A percentile compares a stretch with the other conserved stretches of the same genome.
phyloP scores from a whole-genome alignment of 2,113 vertebrate genomes.

The Marcusenius ussheri region DNA sequence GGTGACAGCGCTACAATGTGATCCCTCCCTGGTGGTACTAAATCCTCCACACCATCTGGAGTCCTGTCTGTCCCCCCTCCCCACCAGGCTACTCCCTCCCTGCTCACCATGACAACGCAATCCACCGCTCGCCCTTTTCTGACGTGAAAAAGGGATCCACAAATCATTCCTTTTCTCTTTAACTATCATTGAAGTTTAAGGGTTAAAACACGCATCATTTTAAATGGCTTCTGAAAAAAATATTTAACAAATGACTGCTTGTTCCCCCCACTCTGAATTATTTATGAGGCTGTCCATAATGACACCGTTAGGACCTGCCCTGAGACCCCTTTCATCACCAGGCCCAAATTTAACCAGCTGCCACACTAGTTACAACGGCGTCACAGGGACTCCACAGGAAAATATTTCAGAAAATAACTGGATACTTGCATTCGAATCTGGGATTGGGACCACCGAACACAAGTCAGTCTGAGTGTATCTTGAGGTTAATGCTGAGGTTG shows the following conservation, averaged over 20 bases:
- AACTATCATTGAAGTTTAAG: neutral
- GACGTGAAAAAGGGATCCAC: neutral
- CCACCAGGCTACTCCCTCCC: neutral
- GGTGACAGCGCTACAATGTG: neutral
- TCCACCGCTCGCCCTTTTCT: neutral
- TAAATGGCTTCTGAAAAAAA: neutral
- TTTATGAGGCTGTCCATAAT: conserved; percentile 16
- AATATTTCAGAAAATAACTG: neutral
- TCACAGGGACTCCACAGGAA: neutral
- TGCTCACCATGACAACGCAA: neutral
- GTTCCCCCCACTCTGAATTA: conserved; percentile 5
- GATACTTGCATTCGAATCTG: neutral
- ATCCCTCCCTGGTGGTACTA: neutral
- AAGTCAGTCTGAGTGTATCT: too few species aligned
- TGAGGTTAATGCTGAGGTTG: too few species aligned
- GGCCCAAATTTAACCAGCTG: neutral
- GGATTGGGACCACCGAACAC: neutral
- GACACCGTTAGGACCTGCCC: conserved; percentile 4
- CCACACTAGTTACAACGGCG: too few species aligned
- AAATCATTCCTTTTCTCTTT: neutral
- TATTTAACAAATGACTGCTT: neutral
- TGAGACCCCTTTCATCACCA: conserved; percentile 17
- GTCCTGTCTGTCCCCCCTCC: neutral
- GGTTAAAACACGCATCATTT: neutral
- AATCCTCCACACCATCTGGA: conserved; percentile 5